Percentiles rank a stretch among this genome's conserved stretches.
phyloP scores from a whole-genome alignment of 2,797 vertebrate genomes.

The Nyctalus aviator region DNA sequence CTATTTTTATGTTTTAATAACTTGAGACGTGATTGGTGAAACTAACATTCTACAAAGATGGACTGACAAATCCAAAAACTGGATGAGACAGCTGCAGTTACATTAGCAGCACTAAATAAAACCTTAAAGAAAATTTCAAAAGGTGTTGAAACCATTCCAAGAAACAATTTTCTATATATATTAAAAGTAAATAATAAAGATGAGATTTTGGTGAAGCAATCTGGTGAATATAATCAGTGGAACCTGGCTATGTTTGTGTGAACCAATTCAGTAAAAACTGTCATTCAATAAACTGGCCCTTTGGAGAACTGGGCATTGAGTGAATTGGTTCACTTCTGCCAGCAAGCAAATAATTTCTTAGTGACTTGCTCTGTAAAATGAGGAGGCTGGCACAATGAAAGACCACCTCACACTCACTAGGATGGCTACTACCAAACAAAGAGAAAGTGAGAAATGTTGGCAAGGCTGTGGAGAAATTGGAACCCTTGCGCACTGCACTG shows the following conservation, averaged over 20 bases:
- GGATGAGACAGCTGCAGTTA: not conserved
- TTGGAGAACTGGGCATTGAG: not conserved
- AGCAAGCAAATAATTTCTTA: not conserved
- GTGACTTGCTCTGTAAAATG: constrained; percentile 14
- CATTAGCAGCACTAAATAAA: not conserved
- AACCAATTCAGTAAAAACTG: constrained; percentile 11
- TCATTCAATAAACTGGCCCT: not conserved
- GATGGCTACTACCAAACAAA: not conserved
- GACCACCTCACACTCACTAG: not conserved
- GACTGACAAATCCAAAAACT: not conserved
- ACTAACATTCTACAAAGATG: not conserved
- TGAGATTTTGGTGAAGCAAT: constrained; percentile 36
- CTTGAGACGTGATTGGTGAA: not conserved
- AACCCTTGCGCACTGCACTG: not conserved
- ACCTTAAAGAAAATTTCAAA: not conserved
- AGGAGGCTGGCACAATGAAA: not conserved
- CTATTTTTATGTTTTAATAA: constrained; percentile 28
- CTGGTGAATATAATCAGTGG: not conserved
- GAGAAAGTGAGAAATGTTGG: not conserved
- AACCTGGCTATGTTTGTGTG: not conserved
- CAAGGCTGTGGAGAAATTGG: not conserved
- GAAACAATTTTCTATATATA: not conserved
- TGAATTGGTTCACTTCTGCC: not conserved
- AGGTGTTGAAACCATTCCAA: constrained; percentile 16
- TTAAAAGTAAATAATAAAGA: constrained; percentile 29